Conservation (phyloP, 1,140 invertebrate species). For the Copidosoma floridanum region DNA sequence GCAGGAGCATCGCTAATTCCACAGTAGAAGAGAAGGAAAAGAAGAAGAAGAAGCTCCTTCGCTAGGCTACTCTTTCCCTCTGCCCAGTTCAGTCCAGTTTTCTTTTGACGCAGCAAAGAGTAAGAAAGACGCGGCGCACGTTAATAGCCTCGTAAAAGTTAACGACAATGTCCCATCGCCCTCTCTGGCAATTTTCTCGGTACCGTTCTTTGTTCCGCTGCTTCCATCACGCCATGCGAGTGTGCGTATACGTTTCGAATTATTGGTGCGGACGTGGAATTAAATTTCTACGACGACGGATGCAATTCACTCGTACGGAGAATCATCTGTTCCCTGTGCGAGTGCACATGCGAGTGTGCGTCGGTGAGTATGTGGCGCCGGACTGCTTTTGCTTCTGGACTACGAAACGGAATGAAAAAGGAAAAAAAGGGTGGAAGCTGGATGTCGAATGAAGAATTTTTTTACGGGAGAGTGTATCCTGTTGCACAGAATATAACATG, state of each 20-base stretch:
- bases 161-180: conserved; percentile 53
- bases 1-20: conserved; percentile 40
- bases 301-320: conserved; percentile 8
- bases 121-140: conserved; percentile 45
- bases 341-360: conserved; percentile 7
- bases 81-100: conserved; percentile 23
- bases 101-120: conserved; percentile 33
- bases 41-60: too few species aligned
- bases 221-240: conserved; percentile 26
- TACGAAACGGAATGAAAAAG: too few species aligned
- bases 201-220: background rate
- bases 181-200: background rate
- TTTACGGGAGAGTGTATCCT: background rate
- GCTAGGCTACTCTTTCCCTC: background rate
- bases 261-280: conserved; percentile 51
- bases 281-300: conserved; percentile 40
- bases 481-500: too few species aligned
- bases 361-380: background rate
- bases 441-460: background rate
- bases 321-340: conserved; percentile 24
- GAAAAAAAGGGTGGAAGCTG: too few species aligned
- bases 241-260: conserved; percentile 43
- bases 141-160: conserved; percentile 58
- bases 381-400: too few species aligned
- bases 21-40: conserved; percentile 24